These are phyloP conservation scores for Nasonia longicornis DNA, from an alignment of 1,140 invertebrate species.

Conservation along the genomic window DNA sequence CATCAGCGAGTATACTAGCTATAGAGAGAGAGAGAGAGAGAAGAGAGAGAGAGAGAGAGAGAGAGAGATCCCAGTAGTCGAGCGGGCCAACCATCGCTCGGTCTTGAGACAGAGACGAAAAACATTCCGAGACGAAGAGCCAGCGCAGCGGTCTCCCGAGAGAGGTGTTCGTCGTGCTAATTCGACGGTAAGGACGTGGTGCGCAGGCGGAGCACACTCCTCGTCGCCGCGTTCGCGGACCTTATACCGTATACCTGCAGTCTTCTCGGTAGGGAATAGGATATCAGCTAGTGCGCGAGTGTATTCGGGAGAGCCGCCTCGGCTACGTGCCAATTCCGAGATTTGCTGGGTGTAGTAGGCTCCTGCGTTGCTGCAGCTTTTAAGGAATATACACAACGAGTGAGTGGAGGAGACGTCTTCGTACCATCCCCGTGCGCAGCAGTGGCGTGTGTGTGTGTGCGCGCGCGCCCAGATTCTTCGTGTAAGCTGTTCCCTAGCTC, in stretches of 20 bases:
- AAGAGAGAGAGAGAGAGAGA: background rate
- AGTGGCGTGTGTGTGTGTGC: background rate
- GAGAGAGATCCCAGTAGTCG: background rate
- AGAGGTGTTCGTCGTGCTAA: background rate
- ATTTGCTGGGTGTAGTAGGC: background rate
- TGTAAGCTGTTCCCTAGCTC: background rate
- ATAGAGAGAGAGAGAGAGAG: background rate
- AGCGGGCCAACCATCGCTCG: background rate
- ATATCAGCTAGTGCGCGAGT: background rate
- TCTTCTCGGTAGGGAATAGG: no score
- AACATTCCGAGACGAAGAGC: background rate
- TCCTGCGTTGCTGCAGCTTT: background rate
- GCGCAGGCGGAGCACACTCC: no score
- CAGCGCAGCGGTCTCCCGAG: background rate
- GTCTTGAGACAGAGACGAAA: background rate
- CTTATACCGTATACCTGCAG: no score
- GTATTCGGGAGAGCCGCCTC: background rate
- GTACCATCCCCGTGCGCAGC: background rate
- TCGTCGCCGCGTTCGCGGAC: no score
- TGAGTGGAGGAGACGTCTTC: background rate
- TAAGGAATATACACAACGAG: background rate
- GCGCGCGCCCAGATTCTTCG: background rate
- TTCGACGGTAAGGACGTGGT: background rate
- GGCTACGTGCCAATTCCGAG: background rate
- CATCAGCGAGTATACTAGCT: background rate